A percentile compares a stretch with the other conserved stretches of the same genome.
These are phyloP conservation scores for Odontamblyopus rebecca DNA, from an alignment of 2,797 vertebrate species.

Conservation along the genomic window DNA sequence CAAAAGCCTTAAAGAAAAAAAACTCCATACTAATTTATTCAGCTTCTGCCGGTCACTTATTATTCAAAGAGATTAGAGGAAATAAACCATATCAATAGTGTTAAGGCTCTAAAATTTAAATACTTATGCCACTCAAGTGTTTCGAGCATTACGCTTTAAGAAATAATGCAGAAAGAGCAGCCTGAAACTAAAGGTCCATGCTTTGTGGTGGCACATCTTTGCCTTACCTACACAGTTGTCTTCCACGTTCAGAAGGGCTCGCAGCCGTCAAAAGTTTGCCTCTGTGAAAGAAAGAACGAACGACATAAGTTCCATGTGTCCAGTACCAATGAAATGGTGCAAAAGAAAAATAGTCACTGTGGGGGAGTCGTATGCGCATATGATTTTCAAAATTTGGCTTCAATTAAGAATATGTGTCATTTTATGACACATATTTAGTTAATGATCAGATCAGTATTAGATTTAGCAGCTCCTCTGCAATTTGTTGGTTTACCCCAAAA, in stretches of 20 bases:
- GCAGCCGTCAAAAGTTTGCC: constrained; percentile 23
- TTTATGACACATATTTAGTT: too few relatives aligned
- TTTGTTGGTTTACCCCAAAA: too few relatives aligned
- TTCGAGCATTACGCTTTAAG: background rate
- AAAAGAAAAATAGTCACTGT: background rate
- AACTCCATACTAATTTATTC: background rate
- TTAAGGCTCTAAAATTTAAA: background rate
- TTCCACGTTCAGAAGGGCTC: constrained; percentile 62
- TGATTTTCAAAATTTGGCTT: background rate
- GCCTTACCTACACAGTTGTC: constrained; percentile 75
- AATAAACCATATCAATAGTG: background rate
- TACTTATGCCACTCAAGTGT: background rate
- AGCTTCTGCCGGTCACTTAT: background rate
- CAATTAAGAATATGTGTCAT: too few relatives aligned
- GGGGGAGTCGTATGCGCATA: background rate
- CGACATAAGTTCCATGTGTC: constrained; percentile 6
- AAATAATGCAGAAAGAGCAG: background rate
- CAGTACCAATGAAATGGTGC: background rate
- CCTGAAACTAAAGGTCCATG: background rate
- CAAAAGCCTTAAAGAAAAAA: background rate
- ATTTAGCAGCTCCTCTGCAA: too few relatives aligned
- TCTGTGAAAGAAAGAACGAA: constrained; percentile 54
- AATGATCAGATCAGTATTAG: too few relatives aligned
- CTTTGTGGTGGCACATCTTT: constrained; percentile 21
- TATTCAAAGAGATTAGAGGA: background rate